Conservation (phyloP, 1,140 invertebrate species). For the Pseudomyrmex concolor region DNA sequence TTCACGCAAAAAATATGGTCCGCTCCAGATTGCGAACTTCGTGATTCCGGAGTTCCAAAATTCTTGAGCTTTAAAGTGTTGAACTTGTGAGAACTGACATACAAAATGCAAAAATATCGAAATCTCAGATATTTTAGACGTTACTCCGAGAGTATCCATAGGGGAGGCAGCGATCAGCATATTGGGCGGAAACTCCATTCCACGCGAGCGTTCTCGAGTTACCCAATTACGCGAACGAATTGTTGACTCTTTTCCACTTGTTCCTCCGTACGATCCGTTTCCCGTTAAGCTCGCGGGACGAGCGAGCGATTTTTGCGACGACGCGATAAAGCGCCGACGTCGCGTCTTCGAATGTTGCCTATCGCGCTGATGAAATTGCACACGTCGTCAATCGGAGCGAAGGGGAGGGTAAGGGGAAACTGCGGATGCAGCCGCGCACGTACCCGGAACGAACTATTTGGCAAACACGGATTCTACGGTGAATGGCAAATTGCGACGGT, state of each 20-base stretch:
- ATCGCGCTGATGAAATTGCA: slow-evolving; percentile 37
- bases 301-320: neutral
- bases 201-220: slow-evolving; percentile 24
- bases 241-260: slow-evolving; percentile 53
- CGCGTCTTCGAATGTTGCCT: slow-evolving; percentile 17
- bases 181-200: slow-evolving; percentile 8
- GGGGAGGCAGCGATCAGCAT: slow-evolving; percentile 19
- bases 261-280: slow-evolving; percentile 22
- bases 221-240: slow-evolving; percentile 52
- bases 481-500: slow-evolving; percentile 44
- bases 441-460: slow-evolving; percentile 30
- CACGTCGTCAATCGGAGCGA: slow-evolving; percentile 16
- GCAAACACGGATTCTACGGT: slow-evolving; percentile 41
- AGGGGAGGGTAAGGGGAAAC: neutral
- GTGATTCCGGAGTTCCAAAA: neutral
- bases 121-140: slow-evolving; percentile 30
- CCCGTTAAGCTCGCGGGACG: slow-evolving; percentile 16
- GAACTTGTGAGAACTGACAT: neutral
- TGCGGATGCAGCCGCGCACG: slow-evolving; percentile 8
- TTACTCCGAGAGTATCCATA: slow-evolving; percentile 1
- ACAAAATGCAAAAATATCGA: slow-evolving; percentile 38
- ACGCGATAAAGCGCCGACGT: slow-evolving; percentile 13
- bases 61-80: neutral
- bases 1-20: neutral
- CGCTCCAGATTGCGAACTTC: neutral